phyloP scores from a whole-genome alignment of 2,888 invertebrate species.

The Parnassius glacialis region DNA sequence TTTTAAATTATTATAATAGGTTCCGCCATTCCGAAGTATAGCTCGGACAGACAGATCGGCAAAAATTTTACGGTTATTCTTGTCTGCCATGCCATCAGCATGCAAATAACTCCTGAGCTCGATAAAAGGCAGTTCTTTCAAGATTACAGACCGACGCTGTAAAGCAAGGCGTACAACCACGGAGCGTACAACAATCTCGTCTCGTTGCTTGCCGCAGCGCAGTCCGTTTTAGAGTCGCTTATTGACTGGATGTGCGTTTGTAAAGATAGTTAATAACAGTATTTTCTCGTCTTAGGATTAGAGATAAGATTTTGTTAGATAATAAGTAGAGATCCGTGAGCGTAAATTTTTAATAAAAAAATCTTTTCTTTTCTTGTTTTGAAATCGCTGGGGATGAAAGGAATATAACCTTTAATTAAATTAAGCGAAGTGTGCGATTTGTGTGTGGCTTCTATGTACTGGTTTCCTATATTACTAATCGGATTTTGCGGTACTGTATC shows the following conservation, averaged over 20 bases:
- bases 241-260: slow-evolving; percentile 47
- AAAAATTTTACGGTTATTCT: no score
- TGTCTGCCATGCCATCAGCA: no score
- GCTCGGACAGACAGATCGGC: no score
- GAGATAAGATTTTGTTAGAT: neutral
- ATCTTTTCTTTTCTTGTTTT: slow-evolving; percentile 22
- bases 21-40: no score
- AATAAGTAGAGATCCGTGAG: neutral
- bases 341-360: slow-evolving; percentile 1
- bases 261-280: neutral
- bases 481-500: slow-evolving; percentile 15
- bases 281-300: neutral
- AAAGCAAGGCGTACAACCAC: slow-evolving; percentile 45
- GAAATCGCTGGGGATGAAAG: slow-evolving; percentile 19
- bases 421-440: slow-evolving; percentile 45
- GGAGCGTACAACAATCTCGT: slow-evolving; percentile 49
- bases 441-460: slow-evolving; percentile 51
- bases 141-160: slow-evolving; percentile 15
- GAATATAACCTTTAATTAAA: slow-evolving; percentile 46
- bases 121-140: no score
- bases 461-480: slow-evolving; percentile 19
- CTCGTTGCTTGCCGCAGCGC: slow-evolving; percentile 34
- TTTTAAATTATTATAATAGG: no score
- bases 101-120: no score
- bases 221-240: slow-evolving; percentile 48